phyloP scores from a whole-genome alignment of 2,888 invertebrate genomes.

The Mythimna lalbum region DNA sequence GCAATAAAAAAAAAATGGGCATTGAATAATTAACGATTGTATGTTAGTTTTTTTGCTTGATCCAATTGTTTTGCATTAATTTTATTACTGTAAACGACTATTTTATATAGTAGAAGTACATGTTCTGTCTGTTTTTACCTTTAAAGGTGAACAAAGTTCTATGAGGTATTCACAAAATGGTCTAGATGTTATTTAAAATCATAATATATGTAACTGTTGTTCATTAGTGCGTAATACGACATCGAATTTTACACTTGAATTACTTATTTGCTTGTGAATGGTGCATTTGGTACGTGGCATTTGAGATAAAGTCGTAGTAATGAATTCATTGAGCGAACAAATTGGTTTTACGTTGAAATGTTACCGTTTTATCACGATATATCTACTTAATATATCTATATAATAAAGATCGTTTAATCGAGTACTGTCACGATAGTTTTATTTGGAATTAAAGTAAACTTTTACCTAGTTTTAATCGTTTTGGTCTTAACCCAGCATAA shows the following conservation, averaged over 20 bases:
- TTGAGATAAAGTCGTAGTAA: slow-evolving; percentile 29
- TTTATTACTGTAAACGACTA: slow-evolving; percentile 45
- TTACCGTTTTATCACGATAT: neutral
- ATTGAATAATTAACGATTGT: slow-evolving; percentile 49
- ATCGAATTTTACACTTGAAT: slow-evolving; percentile 23
- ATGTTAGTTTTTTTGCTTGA: slow-evolving; percentile 35
- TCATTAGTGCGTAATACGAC: slow-evolving; percentile 18
- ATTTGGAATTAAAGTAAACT: neutral
- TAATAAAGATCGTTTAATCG: neutral
- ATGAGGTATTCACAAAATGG: slow-evolving; percentile 9
- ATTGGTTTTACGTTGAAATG: slow-evolving; percentile 4
- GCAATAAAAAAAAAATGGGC: slow-evolving; percentile 44
- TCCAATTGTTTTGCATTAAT: slow-evolving; percentile 52
- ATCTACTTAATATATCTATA: neutral
- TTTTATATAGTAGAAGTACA: slow-evolving; percentile 28
- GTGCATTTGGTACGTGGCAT: slow-evolving; percentile 11
- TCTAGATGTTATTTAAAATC: slow-evolving; percentile 21
- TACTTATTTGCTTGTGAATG: slow-evolving; percentile 13
- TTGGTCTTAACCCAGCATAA: neutral
- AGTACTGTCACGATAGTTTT: neutral
- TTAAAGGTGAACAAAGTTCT: slow-evolving; percentile 5
- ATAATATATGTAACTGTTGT: slow-evolving; percentile 17
- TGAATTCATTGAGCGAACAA: slow-evolving; percentile 17
- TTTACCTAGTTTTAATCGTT: neutral
- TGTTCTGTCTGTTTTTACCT: slow-evolving; percentile 27